These are phyloP conservation scores for Caloenas nicobarica DNA, from an alignment of 2,113 vertebrate species.

Conservation along the genomic window DNA sequence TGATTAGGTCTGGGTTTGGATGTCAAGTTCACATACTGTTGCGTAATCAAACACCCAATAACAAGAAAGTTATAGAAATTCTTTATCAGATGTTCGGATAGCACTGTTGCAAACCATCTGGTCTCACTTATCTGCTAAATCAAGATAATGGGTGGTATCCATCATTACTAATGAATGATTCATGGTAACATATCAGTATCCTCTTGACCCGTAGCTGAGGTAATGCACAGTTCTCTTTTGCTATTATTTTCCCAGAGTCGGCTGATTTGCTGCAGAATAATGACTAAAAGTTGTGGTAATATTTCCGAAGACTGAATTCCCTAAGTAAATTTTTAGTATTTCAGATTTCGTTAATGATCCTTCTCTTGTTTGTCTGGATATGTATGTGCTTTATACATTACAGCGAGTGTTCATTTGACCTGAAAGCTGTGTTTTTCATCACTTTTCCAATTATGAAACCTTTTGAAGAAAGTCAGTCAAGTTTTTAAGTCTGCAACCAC, in stretches of 20 bases:
- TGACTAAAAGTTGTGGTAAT: background rate
- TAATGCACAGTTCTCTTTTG: background rate
- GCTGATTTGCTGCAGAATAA: background rate
- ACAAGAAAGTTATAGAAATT: background rate
- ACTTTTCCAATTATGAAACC: background rate
- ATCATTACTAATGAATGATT: constrained; percentile 37
- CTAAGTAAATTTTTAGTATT: background rate
- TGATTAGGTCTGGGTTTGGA: background rate
- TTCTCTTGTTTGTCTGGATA: background rate
- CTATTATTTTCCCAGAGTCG: background rate
- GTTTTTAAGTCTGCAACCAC: background rate
- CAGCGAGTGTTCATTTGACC: background rate
- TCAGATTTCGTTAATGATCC: background rate
- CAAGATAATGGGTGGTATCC: constrained; percentile 34
- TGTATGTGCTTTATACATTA: rapidly evolving
- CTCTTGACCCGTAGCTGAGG: constrained; percentile 13
- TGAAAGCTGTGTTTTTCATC: background rate
- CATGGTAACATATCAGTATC: background rate
- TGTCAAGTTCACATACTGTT: background rate
- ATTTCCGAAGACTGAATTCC: background rate
- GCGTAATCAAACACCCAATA: background rate
- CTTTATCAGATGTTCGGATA: background rate
- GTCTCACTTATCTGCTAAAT: constrained; percentile 24
- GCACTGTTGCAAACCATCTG: constrained; percentile 31
- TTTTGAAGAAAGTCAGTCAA: background rate